Evolutionary conservation across 2,888 invertebrate genomes (phyloP).

Genomic region (Pristionchus japonicus): DNA sequence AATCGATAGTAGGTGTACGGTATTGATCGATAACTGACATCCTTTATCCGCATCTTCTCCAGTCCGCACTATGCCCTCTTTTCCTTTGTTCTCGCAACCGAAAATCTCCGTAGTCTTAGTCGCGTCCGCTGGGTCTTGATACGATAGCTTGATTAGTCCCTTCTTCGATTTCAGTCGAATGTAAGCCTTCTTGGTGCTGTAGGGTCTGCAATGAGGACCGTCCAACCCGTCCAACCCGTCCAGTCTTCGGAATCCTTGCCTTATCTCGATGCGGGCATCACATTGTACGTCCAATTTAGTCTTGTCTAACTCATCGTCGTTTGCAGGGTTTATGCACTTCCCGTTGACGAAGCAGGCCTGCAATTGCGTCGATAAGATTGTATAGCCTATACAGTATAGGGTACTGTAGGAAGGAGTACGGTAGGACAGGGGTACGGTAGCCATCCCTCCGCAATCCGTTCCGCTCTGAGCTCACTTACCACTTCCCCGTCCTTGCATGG

Average conservation of each 20-base stretch:
- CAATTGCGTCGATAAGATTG: too few relatives aligned
- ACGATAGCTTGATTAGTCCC: background rate
- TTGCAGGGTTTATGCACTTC: background rate
- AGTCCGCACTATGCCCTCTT: too few relatives aligned
- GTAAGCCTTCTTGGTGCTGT: background rate
- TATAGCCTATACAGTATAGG: too few relatives aligned
- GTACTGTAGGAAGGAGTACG: too few relatives aligned
- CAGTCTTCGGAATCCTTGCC: background rate
- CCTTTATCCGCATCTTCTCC: background rate
- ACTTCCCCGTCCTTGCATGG: background rate
- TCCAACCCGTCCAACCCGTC: background rate
- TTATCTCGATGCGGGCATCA: background rate
- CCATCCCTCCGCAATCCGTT: too few relatives aligned
- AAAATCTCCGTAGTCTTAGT: background rate
- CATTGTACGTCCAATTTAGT: background rate
- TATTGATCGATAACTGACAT: background rate
- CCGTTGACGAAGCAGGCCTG: background rate
- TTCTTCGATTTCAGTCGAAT: background rate
- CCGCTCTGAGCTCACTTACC: slow-evolving; percentile 6
- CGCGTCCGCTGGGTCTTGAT: background rate
- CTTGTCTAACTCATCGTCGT: background rate
- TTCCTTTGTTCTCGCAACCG: background rate
- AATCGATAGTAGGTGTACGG: background rate
- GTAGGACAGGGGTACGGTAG: too few relatives aligned
- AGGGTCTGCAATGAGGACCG: background rate